Percentiles rank a stretch among this genome's conserved stretches.
Evolutionary conservation across 2,888 invertebrate genomes (phyloP).

Genomic region (Deilephila porcellus): DNA sequence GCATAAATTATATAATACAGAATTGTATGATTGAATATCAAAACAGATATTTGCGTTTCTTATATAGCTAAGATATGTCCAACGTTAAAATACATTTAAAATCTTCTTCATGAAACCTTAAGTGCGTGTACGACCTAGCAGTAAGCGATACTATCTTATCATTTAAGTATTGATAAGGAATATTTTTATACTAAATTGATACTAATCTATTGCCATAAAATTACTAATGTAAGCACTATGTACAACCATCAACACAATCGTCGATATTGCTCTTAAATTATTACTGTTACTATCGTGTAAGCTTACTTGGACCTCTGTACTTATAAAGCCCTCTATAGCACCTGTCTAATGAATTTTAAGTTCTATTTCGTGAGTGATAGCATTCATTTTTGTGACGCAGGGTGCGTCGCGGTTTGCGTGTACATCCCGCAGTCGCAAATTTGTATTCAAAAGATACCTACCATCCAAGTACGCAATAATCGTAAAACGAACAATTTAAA

Average conservation of each 20-base stretch:
- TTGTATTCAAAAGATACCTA: constrained; percentile 79
- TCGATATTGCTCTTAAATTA: constrained; percentile 64
- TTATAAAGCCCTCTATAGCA: constrained; percentile 41
- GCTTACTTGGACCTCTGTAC: constrained; percentile 56
- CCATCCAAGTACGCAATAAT: constrained; percentile 74
- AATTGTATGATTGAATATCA: neutral
- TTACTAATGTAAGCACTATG: constrained; percentile 46
- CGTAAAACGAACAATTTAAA: constrained; percentile 79
- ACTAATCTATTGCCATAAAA: constrained; percentile 47
- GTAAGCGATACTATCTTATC: neutral
- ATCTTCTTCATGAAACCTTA: neutral
- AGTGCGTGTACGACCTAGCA: neutral
- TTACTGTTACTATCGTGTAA: constrained; percentile 62
- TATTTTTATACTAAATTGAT: neutral
- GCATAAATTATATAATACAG: too few relatives aligned
- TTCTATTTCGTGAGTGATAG: constrained; percentile 31
- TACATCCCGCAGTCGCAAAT: constrained; percentile 65
- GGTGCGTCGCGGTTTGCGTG: constrained; percentile 58
- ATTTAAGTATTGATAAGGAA: neutral
- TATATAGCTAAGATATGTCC: too few relatives aligned
- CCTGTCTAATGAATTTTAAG: constrained; percentile 36
- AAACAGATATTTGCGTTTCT: neutral
- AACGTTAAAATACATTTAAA: neutral
- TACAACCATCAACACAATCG: constrained; percentile 52
- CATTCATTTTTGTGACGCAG: constrained; percentile 40